A percentile compares a stretch with the other conserved stretches of the same genome.
phyloP scores from a whole-genome alignment of 2,888 invertebrate genomes.

The Scelioninae gen. 1 region DNA sequence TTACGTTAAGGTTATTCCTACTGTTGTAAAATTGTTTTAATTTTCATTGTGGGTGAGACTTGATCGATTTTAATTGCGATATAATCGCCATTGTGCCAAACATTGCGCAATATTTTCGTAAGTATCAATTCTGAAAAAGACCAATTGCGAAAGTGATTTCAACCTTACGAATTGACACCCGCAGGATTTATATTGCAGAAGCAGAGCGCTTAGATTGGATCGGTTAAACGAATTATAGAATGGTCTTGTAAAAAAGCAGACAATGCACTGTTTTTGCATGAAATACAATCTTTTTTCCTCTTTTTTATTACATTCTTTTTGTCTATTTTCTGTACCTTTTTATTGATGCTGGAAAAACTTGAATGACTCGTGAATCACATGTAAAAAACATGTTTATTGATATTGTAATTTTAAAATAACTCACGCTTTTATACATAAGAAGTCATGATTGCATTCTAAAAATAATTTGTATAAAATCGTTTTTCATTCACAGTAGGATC shows the following conservation, averaged over 20 bases:
- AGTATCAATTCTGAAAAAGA: conserved; percentile 43
- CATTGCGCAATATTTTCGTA: conserved; percentile 47
- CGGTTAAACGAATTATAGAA: conserved; percentile 33
- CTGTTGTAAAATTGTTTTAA: too few species aligned
- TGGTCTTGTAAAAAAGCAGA: conserved; percentile 17
- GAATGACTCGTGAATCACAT: not conserved
- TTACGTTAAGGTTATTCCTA: too few species aligned
- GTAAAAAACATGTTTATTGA: too few species aligned
- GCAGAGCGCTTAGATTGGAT: conserved; percentile 19
- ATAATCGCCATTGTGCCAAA: conserved; percentile 30
- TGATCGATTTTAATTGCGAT: conserved; percentile 26
- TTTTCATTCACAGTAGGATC: not conserved
- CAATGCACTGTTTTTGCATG: conserved; percentile 4
- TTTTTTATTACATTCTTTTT: not conserved
- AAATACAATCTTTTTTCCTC: not conserved
- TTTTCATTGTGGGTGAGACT: not conserved
- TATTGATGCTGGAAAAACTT: not conserved
- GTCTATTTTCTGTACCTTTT: not conserved
- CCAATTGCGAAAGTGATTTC: conserved; percentile 36
- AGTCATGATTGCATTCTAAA: too few species aligned
- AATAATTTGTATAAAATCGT: not conserved
- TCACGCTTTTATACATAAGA: too few species aligned
- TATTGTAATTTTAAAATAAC: too few species aligned
- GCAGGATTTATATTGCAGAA: conserved; percentile 21
- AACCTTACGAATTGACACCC: conserved; percentile 23